Percentiles rank a stretch among this genome's conserved stretches.
phyloP scores from a whole-genome alignment of 2,888 invertebrate genomes.

The Zaprionus bogoriensis region DNA sequence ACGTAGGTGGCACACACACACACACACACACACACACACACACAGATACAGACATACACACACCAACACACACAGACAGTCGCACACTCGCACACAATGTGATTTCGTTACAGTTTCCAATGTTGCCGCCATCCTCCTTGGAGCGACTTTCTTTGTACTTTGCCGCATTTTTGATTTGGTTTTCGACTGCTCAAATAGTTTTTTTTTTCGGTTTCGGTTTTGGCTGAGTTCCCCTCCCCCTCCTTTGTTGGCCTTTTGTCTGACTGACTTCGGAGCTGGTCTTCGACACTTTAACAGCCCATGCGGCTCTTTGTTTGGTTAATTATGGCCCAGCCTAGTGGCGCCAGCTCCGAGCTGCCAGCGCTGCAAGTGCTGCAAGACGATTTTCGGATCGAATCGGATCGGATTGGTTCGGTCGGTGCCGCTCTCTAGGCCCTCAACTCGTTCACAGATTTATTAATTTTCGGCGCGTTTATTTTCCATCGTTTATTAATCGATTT shows the following conservation, averaged over 20 bases:
- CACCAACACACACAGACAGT: constrained; percentile 4
- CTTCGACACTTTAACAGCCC: constrained; percentile 72
- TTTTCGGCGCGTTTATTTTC: constrained; percentile 49
- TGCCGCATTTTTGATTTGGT: constrained; percentile 71
- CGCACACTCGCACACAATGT: constrained; percentile 4
- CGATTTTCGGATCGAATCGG: no score
- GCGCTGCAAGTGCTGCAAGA: no score
- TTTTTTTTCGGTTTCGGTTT: constrained; percentile 41
- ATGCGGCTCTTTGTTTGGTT: constrained; percentile 69
- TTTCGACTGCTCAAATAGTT: constrained; percentile 60
- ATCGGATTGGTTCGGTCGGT: background rate
- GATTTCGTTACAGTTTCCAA: constrained; percentile 71
- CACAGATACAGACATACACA: constrained; percentile 1
- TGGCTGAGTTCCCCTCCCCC: background rate
- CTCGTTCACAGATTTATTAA: constrained; percentile 58
- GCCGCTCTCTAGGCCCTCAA: background rate
- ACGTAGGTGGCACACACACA: constrained; percentile 59
- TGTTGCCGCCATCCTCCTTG: constrained; percentile 38
- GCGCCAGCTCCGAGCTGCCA: constrained; percentile 33
- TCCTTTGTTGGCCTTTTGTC: constrained; percentile 1
- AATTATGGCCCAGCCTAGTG: constrained; percentile 66
- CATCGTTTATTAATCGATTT: constrained; percentile 68
- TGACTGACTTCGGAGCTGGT: constrained; percentile 31
- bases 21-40: constrained; percentile 19
- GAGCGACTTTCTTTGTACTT: constrained; percentile 64